Evolutionary conservation across 2,113 vertebrate genomes (phyloP), one percentile per base, ranked within the genome.

Genomic region (Sigmodon hispidus): DNA sequence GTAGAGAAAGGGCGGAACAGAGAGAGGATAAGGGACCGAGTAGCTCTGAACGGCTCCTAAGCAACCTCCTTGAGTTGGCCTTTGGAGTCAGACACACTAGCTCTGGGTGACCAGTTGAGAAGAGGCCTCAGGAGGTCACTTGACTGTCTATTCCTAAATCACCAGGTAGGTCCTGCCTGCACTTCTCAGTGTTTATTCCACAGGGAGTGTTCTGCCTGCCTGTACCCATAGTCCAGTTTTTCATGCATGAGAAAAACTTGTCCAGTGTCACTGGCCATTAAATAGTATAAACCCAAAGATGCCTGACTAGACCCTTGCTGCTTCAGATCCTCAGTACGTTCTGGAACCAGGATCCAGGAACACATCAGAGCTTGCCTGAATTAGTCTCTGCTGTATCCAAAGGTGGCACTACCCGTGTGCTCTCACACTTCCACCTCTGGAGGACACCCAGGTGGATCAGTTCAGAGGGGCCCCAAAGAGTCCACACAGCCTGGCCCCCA

Each of bases 261-360:
- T 17, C 34, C 45, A 8, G 17, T 0, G 22, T 67, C 80, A 40
- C 59, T 4, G 0, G 69, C 26, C 22, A 45, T 24, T 48, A 7
- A 87, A 19, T 5, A 36, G 80, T 40, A 59, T 69, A 17, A 52
- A 22, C 63, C 69, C 77, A 45, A 50, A 57, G 21, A 40, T 5
- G 12, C 40, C 67, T 63, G 52, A 43, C 65, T 10, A 76, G 63
- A 57, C 36, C 5, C 26, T 52, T 26, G 8, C 10, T 4, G 2
- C 10, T 3, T 1, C 19, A 2, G 1, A 50, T 50, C 63, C 63
- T 2, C 0, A 0, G 86, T 9, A 21, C n/a, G 61, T 90, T 76
- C 31, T 34, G 36, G 76, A 65, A 36, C 5, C 76, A 59, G 55
- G 85, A 50, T 40, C 36, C 7, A 1, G 43, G 55, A 73, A 7